Base-by-base conservation (phyloP, 2,797 vertebrate genomes). In the Amblyraja radiata region DNA sequence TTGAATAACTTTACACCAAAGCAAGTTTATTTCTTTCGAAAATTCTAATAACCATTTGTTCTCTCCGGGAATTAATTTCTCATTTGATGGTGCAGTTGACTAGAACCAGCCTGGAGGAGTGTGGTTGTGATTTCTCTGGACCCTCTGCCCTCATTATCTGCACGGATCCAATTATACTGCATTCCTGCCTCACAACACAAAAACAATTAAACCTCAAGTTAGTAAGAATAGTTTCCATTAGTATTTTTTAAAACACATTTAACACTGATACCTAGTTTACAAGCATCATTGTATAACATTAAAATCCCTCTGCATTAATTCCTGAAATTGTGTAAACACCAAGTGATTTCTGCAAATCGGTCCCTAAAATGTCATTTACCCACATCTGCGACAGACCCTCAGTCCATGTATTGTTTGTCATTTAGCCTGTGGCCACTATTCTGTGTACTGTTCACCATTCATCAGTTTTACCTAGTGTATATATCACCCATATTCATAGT, bases 31-130 rank as follows among this genome's bases (percentile, higher is more conserved):
- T n/a, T 68, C 18, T 68, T 88, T 46, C 9, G 18, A 32, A 61
- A 88, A 88, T 88, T 68, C 84, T 32, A 88, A 65, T 65, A 88
- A 88, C 13, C 16, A 9, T 61, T 65, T 65, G 32, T 88, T 63
- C 63, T 88, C 84, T 63, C n/a, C 21, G 63, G 61, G 63, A 9
- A 65, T 88, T 88, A 58, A 88, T 65, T 88, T 88, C 63, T 88
- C 6, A 32, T 88, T 88, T 88, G 36, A 68, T 68, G 65, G 84
- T 88, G 84, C 46, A 36, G n/a, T 88, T 36, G 61, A 88, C 32
- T 88, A 63, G 84, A 88, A 88, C n/a, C 84, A 88, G 63, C 84
- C 61, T 88, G 61, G n/a, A 88, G 84, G 63, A 88, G n/a, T 32
- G 63, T 68, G 32, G 84, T 63, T 68, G 61, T 88, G 14, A 36